Evolutionary conservation across 2,888 invertebrate genomes (phyloP).

Genomic region (Tipula unca): DNA sequence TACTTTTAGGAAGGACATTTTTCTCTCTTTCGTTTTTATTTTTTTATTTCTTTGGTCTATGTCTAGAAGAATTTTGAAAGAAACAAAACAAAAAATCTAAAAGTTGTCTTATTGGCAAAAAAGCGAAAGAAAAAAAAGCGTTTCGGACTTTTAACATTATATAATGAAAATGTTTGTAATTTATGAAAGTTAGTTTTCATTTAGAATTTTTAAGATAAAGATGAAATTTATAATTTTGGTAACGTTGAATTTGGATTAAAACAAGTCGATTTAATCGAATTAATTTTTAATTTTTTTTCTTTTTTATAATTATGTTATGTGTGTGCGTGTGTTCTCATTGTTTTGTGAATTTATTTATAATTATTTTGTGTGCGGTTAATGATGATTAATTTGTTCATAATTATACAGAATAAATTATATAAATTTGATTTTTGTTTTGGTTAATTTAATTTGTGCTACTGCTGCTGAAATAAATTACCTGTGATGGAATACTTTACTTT

Average conservation of each 20-base stretch:
- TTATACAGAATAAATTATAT: neutral
- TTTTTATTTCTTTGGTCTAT: neutral
- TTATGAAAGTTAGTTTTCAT: neutral
- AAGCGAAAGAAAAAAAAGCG: neutral
- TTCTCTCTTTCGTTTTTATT: neutral
- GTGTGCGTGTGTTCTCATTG: neutral
- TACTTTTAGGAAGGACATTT: neutral
- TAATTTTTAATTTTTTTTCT: neutral
- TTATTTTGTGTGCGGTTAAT: neutral
- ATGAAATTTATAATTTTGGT: neutral
- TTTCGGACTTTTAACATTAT: neutral
- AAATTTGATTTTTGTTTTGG: neutral
- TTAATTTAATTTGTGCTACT: neutral
- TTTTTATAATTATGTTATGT: neutral
- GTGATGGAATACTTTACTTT: too few species aligned
- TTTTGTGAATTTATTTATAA: neutral
- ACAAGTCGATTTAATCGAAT: neutral
- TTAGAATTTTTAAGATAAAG: neutral
- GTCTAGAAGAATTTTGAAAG: neutral
- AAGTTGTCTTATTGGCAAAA: neutral
- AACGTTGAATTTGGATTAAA: neutral
- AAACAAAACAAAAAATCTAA: neutral
- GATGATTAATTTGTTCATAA: neutral
- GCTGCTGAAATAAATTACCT: neutral
- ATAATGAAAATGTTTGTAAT: slow-evolving; percentile 8